Conservation (phyloP, 2,888 invertebrate species). For the Lysandra coridon region DNA sequence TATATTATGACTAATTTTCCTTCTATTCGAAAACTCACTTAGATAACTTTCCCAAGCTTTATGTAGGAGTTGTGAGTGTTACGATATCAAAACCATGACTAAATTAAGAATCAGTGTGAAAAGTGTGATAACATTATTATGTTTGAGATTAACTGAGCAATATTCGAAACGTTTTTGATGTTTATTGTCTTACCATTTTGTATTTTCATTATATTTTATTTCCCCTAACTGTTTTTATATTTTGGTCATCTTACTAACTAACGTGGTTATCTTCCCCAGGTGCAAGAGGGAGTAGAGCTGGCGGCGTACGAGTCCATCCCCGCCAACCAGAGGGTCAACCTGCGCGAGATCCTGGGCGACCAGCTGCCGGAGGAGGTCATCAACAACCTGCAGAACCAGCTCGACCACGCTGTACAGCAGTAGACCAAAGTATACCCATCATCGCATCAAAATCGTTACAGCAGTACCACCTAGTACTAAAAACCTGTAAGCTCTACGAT, state of each 20-base stretch:
- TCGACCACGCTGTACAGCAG: conserved; percentile 89
- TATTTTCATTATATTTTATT: too few species aligned
- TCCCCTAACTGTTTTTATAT: too few species aligned
- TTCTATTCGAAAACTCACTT: not conserved
- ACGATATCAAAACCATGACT: not conserved
- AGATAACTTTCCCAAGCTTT: not conserved
- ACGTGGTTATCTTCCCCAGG: conserved; percentile 59
- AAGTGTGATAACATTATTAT: too few species aligned
- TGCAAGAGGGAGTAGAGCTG: conserved; percentile 91
- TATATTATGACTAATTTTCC: not conserved
- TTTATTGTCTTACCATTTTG: too few species aligned
- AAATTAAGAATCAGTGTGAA: too few species aligned
- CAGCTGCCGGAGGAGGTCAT: conserved; percentile 93
- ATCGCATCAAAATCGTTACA: conserved; percentile 1
- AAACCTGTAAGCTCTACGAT: not conserved
- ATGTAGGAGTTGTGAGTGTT: not conserved
- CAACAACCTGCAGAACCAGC: conserved; percentile 91
- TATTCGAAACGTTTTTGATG: too few species aligned
- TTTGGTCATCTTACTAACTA: not conserved
- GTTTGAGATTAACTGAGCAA: too few species aligned
- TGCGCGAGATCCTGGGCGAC: conserved; percentile 91
- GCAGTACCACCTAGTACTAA: not conserved
- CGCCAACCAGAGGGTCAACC: conserved; percentile 90
- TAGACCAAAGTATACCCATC: conserved; percentile 38
- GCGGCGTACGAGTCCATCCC: conserved; percentile 93